A percentile compares a stretch with the other conserved stretches of the same genome.
Conservation (phyloP, 2,888 invertebrate species). For the Cosmia trapezina region DNA sequence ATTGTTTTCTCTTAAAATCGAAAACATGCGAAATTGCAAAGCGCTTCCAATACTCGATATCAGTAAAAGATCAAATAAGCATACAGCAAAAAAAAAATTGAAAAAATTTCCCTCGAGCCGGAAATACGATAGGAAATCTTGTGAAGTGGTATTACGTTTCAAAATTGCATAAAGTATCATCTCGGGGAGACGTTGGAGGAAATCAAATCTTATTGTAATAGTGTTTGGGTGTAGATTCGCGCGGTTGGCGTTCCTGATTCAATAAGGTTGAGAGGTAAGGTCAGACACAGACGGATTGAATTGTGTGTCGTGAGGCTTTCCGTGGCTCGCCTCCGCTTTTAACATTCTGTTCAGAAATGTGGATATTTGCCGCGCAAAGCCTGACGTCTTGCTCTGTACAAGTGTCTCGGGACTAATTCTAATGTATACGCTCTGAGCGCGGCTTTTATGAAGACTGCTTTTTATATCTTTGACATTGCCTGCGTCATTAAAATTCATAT, state of each 20-base stretch:
- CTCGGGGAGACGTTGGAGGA: conserved; percentile 34
- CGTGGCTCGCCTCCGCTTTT: conserved; percentile 54
- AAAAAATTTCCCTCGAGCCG: conserved; percentile 50
- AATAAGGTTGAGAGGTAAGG: conserved; percentile 70
- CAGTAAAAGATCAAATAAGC: conserved; percentile 69
- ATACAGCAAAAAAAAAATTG: conserved; percentile 60
- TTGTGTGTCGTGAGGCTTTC: conserved; percentile 70
- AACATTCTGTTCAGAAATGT: conserved; percentile 57
- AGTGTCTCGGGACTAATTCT: conserved; percentile 62
- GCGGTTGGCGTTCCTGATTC: conserved; percentile 66
- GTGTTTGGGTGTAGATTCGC: conserved; percentile 66
- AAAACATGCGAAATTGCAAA: conserved; percentile 63
- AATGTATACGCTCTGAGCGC: conserved; percentile 48
- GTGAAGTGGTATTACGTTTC: conserved; percentile 54
- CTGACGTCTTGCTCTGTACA: conserved; percentile 50
- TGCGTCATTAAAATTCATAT: conserved; percentile 51
- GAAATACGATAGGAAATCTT: conserved; percentile 64
- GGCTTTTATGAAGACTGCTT: conserved; percentile 49
- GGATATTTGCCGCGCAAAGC: conserved; percentile 58
- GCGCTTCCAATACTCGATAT: conserved; percentile 64
- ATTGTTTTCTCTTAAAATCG: conserved; percentile 61
- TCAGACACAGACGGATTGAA: conserved; percentile 71
- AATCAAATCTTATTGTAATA: conserved; percentile 70
- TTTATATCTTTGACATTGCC: conserved; percentile 39
- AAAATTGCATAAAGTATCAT: conserved; percentile 58